Evolutionary conservation across 2,113 vertebrate genomes (phyloP).

Genomic region (Emydura subglobosa): DNA sequence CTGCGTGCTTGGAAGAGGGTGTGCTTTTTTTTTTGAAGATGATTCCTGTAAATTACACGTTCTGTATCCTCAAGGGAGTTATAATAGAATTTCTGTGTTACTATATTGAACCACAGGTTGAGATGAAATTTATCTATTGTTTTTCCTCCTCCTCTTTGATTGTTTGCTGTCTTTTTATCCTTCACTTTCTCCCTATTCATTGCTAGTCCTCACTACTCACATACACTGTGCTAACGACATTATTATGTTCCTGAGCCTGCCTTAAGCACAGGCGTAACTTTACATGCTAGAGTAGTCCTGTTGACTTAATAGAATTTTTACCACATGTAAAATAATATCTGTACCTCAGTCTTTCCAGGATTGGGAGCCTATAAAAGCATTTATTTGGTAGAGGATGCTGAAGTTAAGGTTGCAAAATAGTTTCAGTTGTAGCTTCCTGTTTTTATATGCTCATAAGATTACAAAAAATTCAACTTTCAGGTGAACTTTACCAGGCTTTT

Average conservation of each 20-base stretch:
- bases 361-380: neutral
- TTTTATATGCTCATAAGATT: neutral
- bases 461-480: conserved; percentile 33
- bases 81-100: conserved; percentile 58
- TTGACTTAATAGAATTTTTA: conserved; percentile 19
- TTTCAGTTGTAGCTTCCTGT: neutral
- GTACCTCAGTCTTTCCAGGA: neutral
- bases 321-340: neutral
- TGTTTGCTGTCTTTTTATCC: conserved; percentile 45
- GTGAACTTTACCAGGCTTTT: neutral
- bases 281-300: neutral
- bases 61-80: conserved; percentile 50
- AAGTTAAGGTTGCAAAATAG: neutral
- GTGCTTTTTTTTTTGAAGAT: conserved; percentile 12
- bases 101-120: conserved; percentile 63
- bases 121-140: conserved; percentile 57
- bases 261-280: neutral
- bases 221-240: neutral
- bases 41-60: conserved; percentile 74
- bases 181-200: conserved; percentile 1
- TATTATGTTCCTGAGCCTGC: conserved; percentile 2
- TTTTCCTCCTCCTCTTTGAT: neutral
- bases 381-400: conserved; percentile 15
- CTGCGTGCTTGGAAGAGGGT: conserved; percentile 62
- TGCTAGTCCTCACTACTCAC: neutral